These are phyloP conservation scores for Pseudopodoces humilis DNA, from an alignment of 2,113 vertebrate genomes.

Conservation along the genomic window DNA sequence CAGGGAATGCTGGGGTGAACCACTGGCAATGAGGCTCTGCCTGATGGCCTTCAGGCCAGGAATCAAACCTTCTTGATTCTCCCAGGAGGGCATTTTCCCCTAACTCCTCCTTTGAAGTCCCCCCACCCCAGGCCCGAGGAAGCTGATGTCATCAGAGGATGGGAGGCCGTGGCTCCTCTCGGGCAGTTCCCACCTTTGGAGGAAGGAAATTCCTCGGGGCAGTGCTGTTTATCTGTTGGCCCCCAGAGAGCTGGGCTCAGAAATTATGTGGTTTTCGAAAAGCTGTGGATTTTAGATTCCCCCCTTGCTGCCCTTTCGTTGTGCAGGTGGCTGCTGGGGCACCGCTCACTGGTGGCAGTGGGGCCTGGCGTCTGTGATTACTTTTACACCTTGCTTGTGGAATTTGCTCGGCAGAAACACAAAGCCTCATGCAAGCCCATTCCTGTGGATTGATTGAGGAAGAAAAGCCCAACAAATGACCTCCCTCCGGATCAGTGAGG, in stretches of 20 bases:
- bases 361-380: neutral
- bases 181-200: conserved; percentile 58
- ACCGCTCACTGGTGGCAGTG: neutral
- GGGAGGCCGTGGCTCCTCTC: conserved; percentile 4
- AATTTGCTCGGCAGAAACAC: neutral
- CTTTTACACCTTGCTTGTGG: conserved; percentile 60
- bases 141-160: conserved; percentile 63
- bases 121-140: conserved; percentile 20
- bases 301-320: neutral
- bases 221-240: conserved; percentile 64
- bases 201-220: conserved; percentile 75
- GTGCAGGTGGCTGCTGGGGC: conserved; percentile 13
- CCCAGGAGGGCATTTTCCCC: conserved; percentile 14
- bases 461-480: conserved; percentile 17
- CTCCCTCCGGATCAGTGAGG: neutral
- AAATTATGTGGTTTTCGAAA: neutral
- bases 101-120: conserved; percentile 43
- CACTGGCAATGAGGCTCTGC: neutral
- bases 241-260: neutral
- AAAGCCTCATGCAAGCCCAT: neutral
- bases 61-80: neutral
- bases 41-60: neutral
- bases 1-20: neutral
- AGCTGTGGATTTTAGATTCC: neutral
- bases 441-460: conserved; percentile 33